phyloP scores from a whole-genome alignment of 2,888 invertebrate genomes.

The Anagyrus pseudococci region DNA sequence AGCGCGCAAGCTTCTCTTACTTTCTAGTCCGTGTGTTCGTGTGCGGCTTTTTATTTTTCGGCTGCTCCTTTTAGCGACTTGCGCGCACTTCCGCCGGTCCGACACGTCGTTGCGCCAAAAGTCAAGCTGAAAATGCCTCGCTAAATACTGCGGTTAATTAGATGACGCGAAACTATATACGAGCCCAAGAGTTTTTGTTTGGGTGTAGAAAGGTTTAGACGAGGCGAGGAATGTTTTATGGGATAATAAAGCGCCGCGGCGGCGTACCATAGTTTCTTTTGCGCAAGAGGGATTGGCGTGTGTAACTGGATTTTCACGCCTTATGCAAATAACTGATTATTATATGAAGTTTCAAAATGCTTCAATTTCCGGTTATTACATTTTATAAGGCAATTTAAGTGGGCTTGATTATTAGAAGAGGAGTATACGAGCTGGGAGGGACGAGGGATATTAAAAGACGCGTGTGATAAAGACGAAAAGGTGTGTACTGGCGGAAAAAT shows the following conservation, averaged over 20 bases:
- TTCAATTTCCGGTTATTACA: conserved; percentile 33
- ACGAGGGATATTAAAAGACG: conserved; percentile 7
- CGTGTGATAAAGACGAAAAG: conserved; percentile 11
- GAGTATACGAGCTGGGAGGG: conserved; percentile 6
- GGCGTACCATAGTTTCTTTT: neutral
- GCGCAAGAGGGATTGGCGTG: neutral
- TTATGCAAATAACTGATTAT: conserved; percentile 8
- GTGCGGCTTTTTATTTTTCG: neutral
- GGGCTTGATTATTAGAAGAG: conserved; percentile 16
- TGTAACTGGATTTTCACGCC: conserved; percentile 7
- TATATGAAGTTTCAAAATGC: conserved; percentile 6
- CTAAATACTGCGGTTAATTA: too few relatives aligned
- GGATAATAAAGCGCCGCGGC: neutral
- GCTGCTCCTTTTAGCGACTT: too few relatives aligned
- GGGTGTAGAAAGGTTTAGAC: too few relatives aligned
- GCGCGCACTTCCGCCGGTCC: too few relatives aligned
- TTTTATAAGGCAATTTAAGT: conserved; percentile 28
- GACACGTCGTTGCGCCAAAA: too few relatives aligned
- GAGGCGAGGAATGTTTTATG: neutral
- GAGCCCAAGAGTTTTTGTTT: too few relatives aligned
- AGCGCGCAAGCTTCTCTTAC: neutral
- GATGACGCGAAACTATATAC: too few relatives aligned
- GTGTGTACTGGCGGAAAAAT: conserved; percentile 16
- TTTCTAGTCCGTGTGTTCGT: neutral
- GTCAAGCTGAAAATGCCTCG: too few relatives aligned